A percentile compares a stretch with the other conserved stretches of the same genome.
Conservation (phyloP, 2,888 invertebrate species). For the Volucella bombylans region DNA sequence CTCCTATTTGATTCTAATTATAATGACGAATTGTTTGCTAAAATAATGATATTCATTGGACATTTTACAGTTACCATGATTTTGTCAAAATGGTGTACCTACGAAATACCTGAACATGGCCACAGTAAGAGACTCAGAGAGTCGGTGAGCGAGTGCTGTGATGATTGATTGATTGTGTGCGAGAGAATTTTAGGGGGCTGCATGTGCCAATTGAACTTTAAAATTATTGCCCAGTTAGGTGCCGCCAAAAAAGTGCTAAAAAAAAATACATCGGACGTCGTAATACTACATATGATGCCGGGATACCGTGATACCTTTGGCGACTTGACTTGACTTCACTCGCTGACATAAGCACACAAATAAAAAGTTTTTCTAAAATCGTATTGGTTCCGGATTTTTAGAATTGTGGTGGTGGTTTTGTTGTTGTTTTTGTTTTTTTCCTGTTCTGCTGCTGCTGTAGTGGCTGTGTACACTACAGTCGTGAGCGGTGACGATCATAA, state of each 20-base stretch:
- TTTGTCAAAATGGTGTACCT: constrained; percentile 25
- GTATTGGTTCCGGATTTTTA: constrained; percentile 68
- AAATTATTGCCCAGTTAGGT: neutral
- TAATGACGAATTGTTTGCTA: constrained; percentile 49
- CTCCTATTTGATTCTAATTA: constrained; percentile 57
- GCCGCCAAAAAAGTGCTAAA: neutral
- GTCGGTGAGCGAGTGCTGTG: neutral
- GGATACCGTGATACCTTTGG: neutral
- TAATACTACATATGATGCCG: no score
- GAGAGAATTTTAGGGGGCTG: neutral
- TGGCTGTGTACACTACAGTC: constrained; percentile 8
- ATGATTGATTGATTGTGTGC: neutral
- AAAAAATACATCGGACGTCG: neutral
- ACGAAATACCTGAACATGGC: neutral
- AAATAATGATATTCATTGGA: constrained; percentile 42
- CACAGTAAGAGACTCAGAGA: no score
- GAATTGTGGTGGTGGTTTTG: constrained; percentile 40
- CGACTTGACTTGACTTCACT: constrained; percentile 8
- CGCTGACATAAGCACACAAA: constrained; percentile 13
- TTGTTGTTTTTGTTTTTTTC: constrained; percentile 29
- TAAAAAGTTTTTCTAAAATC: constrained; percentile 56
- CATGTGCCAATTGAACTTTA: constrained; percentile 35
- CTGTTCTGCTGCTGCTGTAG: constrained; percentile 42
- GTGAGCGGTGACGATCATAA: constrained; percentile 14
- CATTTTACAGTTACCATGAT: constrained; percentile 47